A percentile compares a stretch with the other conserved stretches of the same genome.
phyloP scores from a whole-genome alignment of 2,113 vertebrate species.

The Bubo scandiacus region DNA sequence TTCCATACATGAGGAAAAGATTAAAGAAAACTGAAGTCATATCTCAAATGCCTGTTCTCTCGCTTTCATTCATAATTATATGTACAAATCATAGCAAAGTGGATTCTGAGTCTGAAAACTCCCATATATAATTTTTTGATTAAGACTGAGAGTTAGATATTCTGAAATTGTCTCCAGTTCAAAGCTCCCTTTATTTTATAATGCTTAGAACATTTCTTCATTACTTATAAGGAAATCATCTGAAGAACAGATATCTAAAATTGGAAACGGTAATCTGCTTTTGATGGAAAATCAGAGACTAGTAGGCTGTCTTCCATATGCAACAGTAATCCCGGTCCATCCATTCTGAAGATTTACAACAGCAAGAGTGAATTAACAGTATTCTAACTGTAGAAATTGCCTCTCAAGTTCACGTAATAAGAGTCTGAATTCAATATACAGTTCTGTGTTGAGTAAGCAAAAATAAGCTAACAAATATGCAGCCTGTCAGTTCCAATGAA shows the following conservation, averaged over 20 bases:
- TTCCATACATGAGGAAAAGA: not conserved
- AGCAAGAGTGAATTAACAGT: slow-evolving; percentile 12
- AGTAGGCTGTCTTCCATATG: slow-evolving; percentile 21
- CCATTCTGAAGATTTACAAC: slow-evolving; percentile 24
- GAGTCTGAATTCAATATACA: slow-evolving; percentile 11
- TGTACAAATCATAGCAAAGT: not conserved
- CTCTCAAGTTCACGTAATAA: not conserved
- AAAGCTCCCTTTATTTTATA: slow-evolving; percentile 30
- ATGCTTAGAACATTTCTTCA: not conserved
- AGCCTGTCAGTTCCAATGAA: slow-evolving; percentile 36
- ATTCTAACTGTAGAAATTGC: slow-evolving; percentile 11
- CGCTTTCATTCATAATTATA: not conserved
- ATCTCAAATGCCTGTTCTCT: not conserved
- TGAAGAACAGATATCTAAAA: slow-evolving; percentile 32
- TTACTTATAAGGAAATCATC: not conserved
- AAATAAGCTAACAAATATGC: slow-evolving; percentile 56
- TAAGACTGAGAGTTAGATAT: not conserved
- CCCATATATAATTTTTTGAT: not conserved
- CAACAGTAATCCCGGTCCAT: slow-evolving; percentile 5
- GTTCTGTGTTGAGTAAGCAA: slow-evolving; percentile 37
- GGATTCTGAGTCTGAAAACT: not conserved
- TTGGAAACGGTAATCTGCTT: not conserved
- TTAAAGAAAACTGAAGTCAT: not conserved
- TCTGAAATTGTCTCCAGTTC: not conserved
- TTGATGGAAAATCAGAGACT: slow-evolving; percentile 27